Conservation (phyloP, 2,888 invertebrate genomes). For the Dasysyrphus tricinctus region DNA sequence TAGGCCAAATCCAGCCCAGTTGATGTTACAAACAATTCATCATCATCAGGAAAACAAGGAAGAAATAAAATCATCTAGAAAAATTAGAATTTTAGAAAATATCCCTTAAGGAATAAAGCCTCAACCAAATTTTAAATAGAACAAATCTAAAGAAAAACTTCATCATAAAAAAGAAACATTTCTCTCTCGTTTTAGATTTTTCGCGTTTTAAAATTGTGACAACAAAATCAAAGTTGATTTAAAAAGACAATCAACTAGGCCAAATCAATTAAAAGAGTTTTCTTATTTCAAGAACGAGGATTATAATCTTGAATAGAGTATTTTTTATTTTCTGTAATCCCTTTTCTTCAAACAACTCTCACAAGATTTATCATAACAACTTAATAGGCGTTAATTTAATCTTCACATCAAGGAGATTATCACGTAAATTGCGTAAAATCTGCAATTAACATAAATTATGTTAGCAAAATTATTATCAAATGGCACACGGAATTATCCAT, state of each 20-base stretch:
- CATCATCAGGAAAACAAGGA: no score
- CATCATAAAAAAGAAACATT: no score
- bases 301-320: background rate
- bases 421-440: conserved; percentile 3
- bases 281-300: background rate
- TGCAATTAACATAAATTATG: background rate
- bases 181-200: background rate
- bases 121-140: no score
- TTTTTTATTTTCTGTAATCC: background rate
- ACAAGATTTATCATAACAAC: background rate
- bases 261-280: conserved; percentile 1
- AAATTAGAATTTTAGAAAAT: no score
- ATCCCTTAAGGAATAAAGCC: no score
- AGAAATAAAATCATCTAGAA: no score
- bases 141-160: no score
- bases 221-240: background rate
- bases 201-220: background rate
- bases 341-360: background rate
- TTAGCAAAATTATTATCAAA: background rate
- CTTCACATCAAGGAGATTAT: background rate
- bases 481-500: background rate
- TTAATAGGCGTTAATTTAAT: background rate
- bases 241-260: background rate
- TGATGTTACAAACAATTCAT: no score
- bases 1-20: no score